phyloP scores from a whole-genome alignment of 2,888 invertebrate species.

The Teinopalpus imperialis region DNA sequence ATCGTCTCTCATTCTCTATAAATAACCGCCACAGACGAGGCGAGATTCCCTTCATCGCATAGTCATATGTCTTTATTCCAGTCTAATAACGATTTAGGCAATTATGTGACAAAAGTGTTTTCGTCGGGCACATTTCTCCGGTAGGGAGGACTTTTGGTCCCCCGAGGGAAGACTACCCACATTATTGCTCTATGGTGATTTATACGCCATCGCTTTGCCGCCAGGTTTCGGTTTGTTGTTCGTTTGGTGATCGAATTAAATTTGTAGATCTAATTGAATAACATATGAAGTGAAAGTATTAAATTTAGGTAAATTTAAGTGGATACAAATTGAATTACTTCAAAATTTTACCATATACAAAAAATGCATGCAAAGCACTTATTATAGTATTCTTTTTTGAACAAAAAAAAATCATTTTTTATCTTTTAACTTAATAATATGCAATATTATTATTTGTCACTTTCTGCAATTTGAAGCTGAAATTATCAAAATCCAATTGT shows the following conservation, averaged over 20 bases:
- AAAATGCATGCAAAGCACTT: too few relatives aligned
- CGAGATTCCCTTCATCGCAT: conserved; percentile 39
- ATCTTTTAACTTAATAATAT: too few relatives aligned
- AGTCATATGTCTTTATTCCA: conserved; percentile 80
- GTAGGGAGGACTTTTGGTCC: conserved; percentile 36
- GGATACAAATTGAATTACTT: too few relatives aligned
- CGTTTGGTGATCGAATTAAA: not conserved
- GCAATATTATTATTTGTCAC: too few relatives aligned
- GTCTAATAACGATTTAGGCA: conserved; percentile 80
- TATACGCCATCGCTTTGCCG: conserved; percentile 55
- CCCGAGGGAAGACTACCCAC: conserved; percentile 61
- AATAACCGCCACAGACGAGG: conserved; percentile 40
- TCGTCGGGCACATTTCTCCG: conserved; percentile 62
- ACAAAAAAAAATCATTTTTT: too few relatives aligned
- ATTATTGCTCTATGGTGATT: conserved; percentile 76
- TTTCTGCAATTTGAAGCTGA: too few relatives aligned
- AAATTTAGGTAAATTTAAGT: too few relatives aligned
- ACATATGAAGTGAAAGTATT: too few relatives aligned
- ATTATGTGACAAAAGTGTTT: conserved; percentile 79
- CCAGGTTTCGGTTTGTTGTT: conserved; percentile 41
- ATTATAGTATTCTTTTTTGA: too few relatives aligned
- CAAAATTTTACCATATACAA: too few relatives aligned
- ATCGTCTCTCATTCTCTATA: conserved; percentile 59
- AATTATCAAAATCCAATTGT: too few relatives aligned
- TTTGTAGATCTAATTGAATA: too few relatives aligned